phyloP scores from a whole-genome alignment of 1,140 invertebrate genomes.

The Antheraea pernyi region DNA sequence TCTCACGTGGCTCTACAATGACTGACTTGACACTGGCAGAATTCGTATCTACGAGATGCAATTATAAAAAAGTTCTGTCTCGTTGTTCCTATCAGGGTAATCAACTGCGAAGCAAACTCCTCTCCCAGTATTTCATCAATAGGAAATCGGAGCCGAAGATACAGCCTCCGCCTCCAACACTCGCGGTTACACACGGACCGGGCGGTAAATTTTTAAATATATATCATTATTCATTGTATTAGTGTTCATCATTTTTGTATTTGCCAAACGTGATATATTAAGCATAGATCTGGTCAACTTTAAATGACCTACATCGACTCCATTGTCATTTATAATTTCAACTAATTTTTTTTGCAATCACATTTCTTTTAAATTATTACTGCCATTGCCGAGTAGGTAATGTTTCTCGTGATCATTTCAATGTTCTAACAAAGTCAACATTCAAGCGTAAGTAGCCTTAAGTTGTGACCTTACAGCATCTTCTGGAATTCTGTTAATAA shows the following conservation, averaged over 20 bases:
- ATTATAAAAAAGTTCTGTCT: not conserved
- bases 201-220: constrained; percentile 79
- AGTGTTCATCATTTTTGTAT: not conserved
- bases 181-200: constrained; percentile 86
- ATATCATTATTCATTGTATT: not conserved
- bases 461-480: too few relatives aligned
- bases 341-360: too few relatives aligned
- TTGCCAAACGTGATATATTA: not conserved
- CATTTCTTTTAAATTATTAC: too few relatives aligned
- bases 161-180: constrained; percentile 44
- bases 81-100: constrained; percentile 80
- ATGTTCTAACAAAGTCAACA: too few relatives aligned
- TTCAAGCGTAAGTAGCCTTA: too few relatives aligned
- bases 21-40: too few relatives aligned
- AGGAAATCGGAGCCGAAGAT: constrained; percentile 80
- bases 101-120: constrained; percentile 88
- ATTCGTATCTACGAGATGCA: too few relatives aligned
- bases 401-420: too few relatives aligned
- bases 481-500: too few relatives aligned
- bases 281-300: not conserved
- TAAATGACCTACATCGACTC: not conserved
- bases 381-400: too few relatives aligned
- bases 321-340: too few relatives aligned
- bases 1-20: too few relatives aligned
- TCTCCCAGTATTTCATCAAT: constrained; percentile 92